Conservation (phyloP, 2,888 invertebrate genomes). For the Dysmachus trigonus region DNA sequence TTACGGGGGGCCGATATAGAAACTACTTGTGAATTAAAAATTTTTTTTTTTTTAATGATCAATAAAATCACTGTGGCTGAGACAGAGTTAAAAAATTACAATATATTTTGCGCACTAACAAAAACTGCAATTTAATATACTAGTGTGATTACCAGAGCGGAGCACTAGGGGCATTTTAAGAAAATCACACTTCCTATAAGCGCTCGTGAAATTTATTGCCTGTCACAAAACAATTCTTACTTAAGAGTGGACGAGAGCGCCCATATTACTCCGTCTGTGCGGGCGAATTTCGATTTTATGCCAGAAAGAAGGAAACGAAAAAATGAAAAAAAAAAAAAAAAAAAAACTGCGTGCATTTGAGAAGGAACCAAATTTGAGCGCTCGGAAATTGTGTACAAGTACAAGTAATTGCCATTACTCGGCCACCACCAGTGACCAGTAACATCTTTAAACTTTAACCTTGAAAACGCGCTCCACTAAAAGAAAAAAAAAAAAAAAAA, state of each 20-base stretch:
- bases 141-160: background rate
- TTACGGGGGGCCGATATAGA: background rate
- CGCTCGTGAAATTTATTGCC: background rate
- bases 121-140: background rate
- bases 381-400: background rate
- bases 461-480: slow-evolving; percentile 14
- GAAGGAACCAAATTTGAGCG: background rate
- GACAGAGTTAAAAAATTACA: background rate
- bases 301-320: too few species aligned
- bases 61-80: background rate
- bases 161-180: background rate
- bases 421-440: background rate
- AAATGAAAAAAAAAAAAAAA: background rate
- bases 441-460: slow-evolving; percentile 29
- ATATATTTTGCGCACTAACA: background rate
- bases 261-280: background rate
- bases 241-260: background rate
- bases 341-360: background rate
- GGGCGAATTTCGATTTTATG: background rate
- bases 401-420: background rate
- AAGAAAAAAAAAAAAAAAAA: background rate
- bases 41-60: background rate
- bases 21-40: background rate
- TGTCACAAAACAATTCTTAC: background rate
- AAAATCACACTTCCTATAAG: background rate